Percentiles rank a stretch among this genome's conserved stretches.
Evolutionary conservation across 2,888 invertebrate species (phyloP).

Genomic region (Xylota sylvarum): DNA sequence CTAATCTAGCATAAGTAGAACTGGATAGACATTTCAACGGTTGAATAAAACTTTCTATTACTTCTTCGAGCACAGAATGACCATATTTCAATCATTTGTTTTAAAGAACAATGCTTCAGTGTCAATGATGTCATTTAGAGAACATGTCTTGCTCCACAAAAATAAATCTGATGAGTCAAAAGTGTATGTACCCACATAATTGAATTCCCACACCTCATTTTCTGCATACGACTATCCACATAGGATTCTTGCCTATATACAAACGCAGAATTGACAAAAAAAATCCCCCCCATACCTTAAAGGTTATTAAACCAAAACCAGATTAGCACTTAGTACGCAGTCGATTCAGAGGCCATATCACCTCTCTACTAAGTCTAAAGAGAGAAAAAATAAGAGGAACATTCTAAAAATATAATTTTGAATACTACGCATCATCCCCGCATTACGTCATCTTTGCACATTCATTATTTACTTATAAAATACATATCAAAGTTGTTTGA

Average conservation of each 20-base stretch:
- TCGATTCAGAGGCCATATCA: neutral
- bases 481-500: slow-evolving; percentile 42
- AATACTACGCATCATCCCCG: slow-evolving; percentile 7
- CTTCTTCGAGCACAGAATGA: no score
- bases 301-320: slow-evolving; percentile 42
- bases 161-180: slow-evolving; percentile 10
- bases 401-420: slow-evolving; percentile 9
- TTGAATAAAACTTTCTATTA: no score
- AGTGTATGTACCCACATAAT: neutral
- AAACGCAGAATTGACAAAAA: neutral
- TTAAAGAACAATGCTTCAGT: no score
- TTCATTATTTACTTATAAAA: slow-evolving; percentile 47
- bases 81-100: no score
- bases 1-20: no score
- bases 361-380: neutral
- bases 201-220: neutral
- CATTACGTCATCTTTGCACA: slow-evolving; percentile 69
- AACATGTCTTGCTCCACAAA: neutral
- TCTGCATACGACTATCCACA: neutral
- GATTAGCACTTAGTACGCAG: neutral
- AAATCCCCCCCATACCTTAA: neutral
- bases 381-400: neutral
- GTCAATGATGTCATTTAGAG: slow-evolving; percentile 6
- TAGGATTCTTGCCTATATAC: neutral
- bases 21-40: no score